These are phyloP conservation scores for Drosophila phalerata DNA, from an alignment of 2,888 invertebrate species.

Conservation along the genomic window DNA sequence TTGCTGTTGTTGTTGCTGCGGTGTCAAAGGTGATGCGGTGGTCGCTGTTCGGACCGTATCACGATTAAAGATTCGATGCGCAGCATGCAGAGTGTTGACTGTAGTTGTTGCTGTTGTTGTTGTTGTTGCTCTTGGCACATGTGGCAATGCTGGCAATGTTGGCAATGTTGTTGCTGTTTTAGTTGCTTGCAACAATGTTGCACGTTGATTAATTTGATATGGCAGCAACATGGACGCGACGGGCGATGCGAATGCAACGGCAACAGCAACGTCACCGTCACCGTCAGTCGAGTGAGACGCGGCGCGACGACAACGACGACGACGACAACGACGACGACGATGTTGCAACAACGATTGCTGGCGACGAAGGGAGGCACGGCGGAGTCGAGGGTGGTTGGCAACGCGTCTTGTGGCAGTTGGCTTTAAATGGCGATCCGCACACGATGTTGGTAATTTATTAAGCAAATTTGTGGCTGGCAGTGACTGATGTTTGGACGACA, in stretches of 20 bases:
- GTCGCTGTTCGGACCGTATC: constrained; percentile 69
- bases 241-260: constrained; percentile 53
- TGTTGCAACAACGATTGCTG: constrained; percentile 6
- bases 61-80: constrained; percentile 78
- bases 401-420: constrained; percentile 14
- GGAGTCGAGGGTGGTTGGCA: constrained; percentile 1
- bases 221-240: constrained; percentile 75
- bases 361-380: constrained; percentile 9
- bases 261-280: constrained; percentile 39
- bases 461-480: constrained; percentile 71
- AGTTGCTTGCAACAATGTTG: constrained; percentile 79
- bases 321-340: constrained; percentile 24
- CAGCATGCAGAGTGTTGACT: constrained; percentile 48
- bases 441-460: constrained; percentile 76
- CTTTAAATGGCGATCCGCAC: constrained; percentile 68
- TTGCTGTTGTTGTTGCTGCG: constrained; percentile 42
- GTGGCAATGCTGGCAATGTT: constrained; percentile 42
- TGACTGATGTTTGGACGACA: constrained; percentile 49
- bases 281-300: constrained; percentile 69
- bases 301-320: constrained; percentile 47
- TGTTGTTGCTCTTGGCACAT: constrained; percentile 52
- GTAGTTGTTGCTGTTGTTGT: constrained; percentile 29
- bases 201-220: constrained; percentile 81
- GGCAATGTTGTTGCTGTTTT: constrained; percentile 55
- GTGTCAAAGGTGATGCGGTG: constrained; percentile 75